Evolutionary conservation across 2,888 invertebrate species (phyloP).

Genomic region (Hyposoter didymator): DNA sequence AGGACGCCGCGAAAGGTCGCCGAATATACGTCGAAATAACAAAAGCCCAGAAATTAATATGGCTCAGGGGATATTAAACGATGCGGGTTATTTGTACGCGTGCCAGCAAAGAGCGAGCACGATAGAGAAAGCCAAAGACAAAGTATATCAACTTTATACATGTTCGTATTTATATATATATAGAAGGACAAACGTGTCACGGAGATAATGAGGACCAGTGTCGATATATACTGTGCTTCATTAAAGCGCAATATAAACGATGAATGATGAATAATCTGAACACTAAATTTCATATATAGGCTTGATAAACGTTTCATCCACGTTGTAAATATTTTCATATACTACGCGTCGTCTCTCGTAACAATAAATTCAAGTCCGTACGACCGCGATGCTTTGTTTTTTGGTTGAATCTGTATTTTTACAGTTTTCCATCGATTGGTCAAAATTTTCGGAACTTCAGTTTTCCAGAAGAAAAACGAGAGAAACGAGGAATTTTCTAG

Average conservation of each 20-base stretch:
- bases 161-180: not conserved
- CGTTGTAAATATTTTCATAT: constrained; percentile 12
- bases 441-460: too few species aligned
- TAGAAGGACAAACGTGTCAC: constrained; percentile 30
- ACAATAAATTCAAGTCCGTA: constrained; percentile 9
- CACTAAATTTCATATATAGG: not conserved
- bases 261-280: constrained; percentile 52
- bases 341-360: not conserved
- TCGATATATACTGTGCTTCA: constrained; percentile 56
- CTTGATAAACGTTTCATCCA: not conserved
- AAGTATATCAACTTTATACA: not conserved
- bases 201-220: constrained; percentile 55
- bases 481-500: too few species aligned
- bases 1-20: constrained; percentile 31
- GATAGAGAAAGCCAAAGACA: not conserved
- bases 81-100: constrained; percentile 57
- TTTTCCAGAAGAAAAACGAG: too few species aligned
- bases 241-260: constrained; percentile 53
- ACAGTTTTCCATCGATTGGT: too few species aligned
- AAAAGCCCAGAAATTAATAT: constrained; percentile 75
- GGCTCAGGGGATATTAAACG: constrained; percentile 75
- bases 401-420: constrained; percentile 26
- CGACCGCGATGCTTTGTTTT: constrained; percentile 44
- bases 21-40: constrained; percentile 65
- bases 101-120: constrained; percentile 22